Conservation (phyloP, 2,888 invertebrate genomes). For the Blastobasis adustella region DNA sequence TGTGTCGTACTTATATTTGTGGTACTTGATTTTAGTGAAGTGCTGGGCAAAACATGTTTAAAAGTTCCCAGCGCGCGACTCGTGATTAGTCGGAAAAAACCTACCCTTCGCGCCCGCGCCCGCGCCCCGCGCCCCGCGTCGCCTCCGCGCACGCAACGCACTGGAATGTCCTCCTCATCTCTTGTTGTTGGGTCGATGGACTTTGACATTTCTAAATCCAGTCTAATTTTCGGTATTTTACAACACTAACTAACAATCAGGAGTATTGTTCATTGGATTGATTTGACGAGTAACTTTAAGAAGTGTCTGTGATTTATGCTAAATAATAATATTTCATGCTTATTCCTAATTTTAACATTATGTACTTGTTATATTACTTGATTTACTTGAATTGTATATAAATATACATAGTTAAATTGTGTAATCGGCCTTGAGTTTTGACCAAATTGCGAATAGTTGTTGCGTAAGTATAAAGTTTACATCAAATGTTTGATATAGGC, state of each 20-base stretch:
- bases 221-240: too few species aligned
- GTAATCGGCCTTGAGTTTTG: slow-evolving; percentile 51
- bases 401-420: slow-evolving; percentile 42
- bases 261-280: too few species aligned
- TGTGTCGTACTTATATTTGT: too few species aligned
- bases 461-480: neutral
- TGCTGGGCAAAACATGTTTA: too few species aligned
- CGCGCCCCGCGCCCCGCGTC: slow-evolving; percentile 7
- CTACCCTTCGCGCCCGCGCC: neutral
- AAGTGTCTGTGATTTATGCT: slow-evolving; percentile 73
- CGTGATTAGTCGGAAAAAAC: neutral
- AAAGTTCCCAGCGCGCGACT: too few species aligned
- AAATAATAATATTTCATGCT: slow-evolving; percentile 62
- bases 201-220: too few species aligned
- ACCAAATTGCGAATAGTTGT: slow-evolving; percentile 47
- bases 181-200: too few species aligned
- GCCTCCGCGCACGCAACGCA: slow-evolving; percentile 3
- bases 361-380: slow-evolving; percentile 46
- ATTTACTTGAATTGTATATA: slow-evolving; percentile 49
- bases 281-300: slow-evolving; percentile 24
- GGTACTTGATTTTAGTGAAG: too few species aligned
- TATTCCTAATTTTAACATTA: slow-evolving; percentile 56
- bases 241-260: too few species aligned
- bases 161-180: too few species aligned
- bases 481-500: neutral